These are phyloP conservation scores for Crotophaga sulcirostris DNA, from an alignment of 2,113 vertebrate genomes.

Conservation along the genomic window DNA sequence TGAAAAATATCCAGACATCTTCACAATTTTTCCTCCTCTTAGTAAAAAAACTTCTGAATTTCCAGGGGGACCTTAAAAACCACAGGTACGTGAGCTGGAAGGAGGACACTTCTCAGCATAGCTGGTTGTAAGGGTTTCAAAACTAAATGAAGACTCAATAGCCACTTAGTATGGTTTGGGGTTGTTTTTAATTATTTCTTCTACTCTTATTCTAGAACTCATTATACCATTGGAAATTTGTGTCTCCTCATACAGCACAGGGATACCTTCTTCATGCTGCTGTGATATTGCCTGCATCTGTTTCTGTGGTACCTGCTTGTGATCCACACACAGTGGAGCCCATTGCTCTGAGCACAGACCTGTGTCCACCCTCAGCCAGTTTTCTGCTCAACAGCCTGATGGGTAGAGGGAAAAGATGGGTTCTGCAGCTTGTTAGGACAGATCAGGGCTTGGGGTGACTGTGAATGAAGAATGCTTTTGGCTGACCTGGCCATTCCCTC, in stretches of 20 bases:
- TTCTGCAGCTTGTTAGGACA: neutral
- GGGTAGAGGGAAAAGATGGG: neutral
- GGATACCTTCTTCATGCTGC: neutral
- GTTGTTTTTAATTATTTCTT: neutral
- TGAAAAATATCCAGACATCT: neutral
- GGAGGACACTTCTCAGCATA: neutral
- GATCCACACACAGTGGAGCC: neutral
- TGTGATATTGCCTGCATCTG: neutral
- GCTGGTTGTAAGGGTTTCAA: neutral
- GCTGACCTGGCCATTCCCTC: neutral
- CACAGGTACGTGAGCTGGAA: rapidly evolving
- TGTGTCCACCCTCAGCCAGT: neutral
- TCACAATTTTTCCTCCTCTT: neutral
- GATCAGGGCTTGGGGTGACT: neutral
- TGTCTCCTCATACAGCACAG: neutral
- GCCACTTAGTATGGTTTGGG: neutral
- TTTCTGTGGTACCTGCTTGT: rapidly evolving
- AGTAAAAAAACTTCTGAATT: neutral
- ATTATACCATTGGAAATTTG: neutral
- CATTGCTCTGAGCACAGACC: neutral
- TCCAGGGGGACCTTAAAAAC: neutral
- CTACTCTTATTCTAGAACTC: neutral
- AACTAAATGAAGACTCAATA: neutral
- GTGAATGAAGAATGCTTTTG: neutral
- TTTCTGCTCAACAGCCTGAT: neutral